These are phyloP conservation scores for Poecilus cupreus DNA, from an alignment of 2,888 invertebrate genomes.

Conservation along the genomic window DNA sequence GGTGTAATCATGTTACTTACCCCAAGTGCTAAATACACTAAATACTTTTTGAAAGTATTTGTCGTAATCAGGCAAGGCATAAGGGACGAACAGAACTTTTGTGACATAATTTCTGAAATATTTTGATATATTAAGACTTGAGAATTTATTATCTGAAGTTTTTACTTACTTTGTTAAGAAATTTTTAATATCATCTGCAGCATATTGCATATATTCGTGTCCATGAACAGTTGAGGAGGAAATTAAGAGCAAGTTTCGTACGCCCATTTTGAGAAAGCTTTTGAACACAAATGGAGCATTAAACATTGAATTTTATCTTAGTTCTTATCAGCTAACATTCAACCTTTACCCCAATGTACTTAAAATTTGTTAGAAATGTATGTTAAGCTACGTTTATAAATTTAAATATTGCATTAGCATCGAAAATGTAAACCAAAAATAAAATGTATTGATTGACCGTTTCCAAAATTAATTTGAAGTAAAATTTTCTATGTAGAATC, in stretches of 20 bases:
- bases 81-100: not conserved
- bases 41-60: not conserved
- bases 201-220: slow-evolving; percentile 80
- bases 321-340: not conserved
- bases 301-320: not conserved
- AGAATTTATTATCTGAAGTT: slow-evolving; percentile 44
- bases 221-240: slow-evolving; percentile 84
- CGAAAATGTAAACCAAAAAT: no score
- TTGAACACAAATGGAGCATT: not conserved
- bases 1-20: no score
- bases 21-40: not conserved
- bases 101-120: not conserved
- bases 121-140: not conserved
- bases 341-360: not conserved
- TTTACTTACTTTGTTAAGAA: slow-evolving; percentile 77
- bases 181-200: slow-evolving; percentile 78
- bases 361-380: not conserved
- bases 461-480: no score
- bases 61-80: not conserved
- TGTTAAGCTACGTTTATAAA: no score
- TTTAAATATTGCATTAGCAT: no score
- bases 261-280: slow-evolving; percentile 34
- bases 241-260: slow-evolving; percentile 77
- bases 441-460: no score
- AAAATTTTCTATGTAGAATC: no score